These are phyloP conservation scores for Bombus cullumanus DNA, from an alignment of 1,140 invertebrate species.

Conservation along the genomic window DNA sequence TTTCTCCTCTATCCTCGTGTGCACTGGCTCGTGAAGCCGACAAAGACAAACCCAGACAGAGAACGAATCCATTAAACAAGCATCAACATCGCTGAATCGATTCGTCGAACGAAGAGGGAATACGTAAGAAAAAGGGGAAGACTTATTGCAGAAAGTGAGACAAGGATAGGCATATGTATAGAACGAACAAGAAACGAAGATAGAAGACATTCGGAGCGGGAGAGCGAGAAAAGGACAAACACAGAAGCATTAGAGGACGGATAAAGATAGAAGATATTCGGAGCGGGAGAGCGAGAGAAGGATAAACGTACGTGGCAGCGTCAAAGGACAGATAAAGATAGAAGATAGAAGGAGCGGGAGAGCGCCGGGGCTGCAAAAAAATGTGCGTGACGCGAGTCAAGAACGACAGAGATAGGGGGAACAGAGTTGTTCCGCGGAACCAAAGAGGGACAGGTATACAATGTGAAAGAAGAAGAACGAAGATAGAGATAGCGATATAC, in stretches of 20 bases:
- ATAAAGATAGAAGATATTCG: background rate
- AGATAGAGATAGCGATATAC: slow-evolving; percentile 20
- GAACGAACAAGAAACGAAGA: background rate
- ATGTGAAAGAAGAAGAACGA: background rate
- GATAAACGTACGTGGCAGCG: background rate
- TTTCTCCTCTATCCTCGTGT: background rate
- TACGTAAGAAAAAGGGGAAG: background rate
- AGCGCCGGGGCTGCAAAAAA: background rate
- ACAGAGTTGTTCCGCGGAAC: slow-evolving; percentile 26
- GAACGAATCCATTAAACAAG: background rate
- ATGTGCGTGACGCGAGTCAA: slow-evolving; percentile 17
- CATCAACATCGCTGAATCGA: background rate
- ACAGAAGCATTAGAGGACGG: slow-evolving; percentile 5
- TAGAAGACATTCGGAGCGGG: background rate
- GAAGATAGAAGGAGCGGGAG: background rate
- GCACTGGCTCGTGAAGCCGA: background rate
- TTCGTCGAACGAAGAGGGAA: slow-evolving; percentile 33
- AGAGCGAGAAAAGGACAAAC: background rate
- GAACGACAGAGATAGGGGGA: slow-evolving; percentile 19
- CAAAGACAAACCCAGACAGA: background rate
- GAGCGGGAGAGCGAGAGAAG: background rate
- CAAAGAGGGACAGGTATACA: slow-evolving; percentile 12
- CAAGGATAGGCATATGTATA: background rate
- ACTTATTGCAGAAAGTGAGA: slow-evolving; percentile 26
- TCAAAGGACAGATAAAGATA: background rate